These are phyloP conservation scores for Nomada ferruginata DNA, from an alignment of 2,888 invertebrate genomes.

Conservation along the genomic window DNA sequence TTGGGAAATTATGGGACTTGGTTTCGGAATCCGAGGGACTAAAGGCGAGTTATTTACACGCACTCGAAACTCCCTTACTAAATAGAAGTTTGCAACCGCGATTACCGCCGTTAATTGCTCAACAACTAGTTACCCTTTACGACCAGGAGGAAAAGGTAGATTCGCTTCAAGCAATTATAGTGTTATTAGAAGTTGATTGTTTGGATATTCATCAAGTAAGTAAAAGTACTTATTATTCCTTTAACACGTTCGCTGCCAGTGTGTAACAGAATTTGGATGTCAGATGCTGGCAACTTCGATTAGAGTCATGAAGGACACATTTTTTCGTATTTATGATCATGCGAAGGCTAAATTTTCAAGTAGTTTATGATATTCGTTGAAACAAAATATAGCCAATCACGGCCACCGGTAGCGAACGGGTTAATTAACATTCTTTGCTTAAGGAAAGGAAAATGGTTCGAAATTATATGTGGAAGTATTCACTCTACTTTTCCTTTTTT, in stretches of 20 bases:
- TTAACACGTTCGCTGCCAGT: too few species aligned
- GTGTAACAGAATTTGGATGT: too few species aligned
- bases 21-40: slow-evolving; percentile 87
- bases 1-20: slow-evolving; percentile 85
- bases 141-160: slow-evolving; percentile 88
- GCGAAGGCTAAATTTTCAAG: too few species aligned
- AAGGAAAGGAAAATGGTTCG: background rate
- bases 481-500: background rate
- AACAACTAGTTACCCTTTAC: slow-evolving; percentile 89
- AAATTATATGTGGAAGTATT: background rate
- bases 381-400: too few species aligned
- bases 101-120: slow-evolving; percentile 87
- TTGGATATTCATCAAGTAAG: slow-evolving; percentile 88
- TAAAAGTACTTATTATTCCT: background rate
- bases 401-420: too few species aligned
- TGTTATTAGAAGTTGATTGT: slow-evolving; percentile 87
- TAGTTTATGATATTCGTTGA: too few species aligned
- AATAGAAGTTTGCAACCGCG: slow-evolving; percentile 85
- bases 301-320: too few species aligned
- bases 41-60: slow-evolving; percentile 88
- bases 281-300: too few species aligned
- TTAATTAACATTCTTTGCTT: too few species aligned
- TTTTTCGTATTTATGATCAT: too few species aligned
- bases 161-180: slow-evolving; percentile 89
- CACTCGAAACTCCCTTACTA: slow-evolving; percentile 87